Conservation (phyloP, 2,797 vertebrate species). For the Pteropus rufus region DNA sequence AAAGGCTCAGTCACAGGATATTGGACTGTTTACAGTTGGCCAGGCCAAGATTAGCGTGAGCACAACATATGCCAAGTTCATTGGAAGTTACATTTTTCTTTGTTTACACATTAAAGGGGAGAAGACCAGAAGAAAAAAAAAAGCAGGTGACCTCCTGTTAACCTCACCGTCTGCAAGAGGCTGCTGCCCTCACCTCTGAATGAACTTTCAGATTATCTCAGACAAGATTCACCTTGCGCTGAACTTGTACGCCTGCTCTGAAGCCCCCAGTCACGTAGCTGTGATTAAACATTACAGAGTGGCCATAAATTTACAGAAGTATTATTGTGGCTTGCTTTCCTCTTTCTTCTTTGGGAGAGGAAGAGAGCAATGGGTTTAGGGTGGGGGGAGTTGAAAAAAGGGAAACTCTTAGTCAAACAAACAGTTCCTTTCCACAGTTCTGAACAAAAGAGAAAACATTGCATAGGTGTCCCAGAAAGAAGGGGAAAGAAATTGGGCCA, state of each 20-base stretch:
- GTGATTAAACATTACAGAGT: constrained; percentile 79
- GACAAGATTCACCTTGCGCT: constrained; percentile 88
- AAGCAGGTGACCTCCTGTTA: constrained; percentile 80
- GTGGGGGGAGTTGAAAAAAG: constrained; percentile 58
- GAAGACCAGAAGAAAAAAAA: constrained; percentile 70
- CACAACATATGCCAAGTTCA: constrained; percentile 76
- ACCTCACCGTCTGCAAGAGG: constrained; percentile 86
- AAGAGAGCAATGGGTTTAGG: constrained; percentile 71
- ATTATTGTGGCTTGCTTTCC: constrained; percentile 73
- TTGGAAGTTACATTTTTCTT: constrained; percentile 74
- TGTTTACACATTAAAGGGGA: constrained; percentile 74
- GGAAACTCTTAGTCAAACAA: constrained; percentile 72
- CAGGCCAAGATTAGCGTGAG: constrained; percentile 56
- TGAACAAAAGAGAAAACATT: constrained; percentile 65
- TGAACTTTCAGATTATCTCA: constrained; percentile 92
- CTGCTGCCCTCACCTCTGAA: constrained; percentile 91
- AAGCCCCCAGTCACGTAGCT: constrained; percentile 82
- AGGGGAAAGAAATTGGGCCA: constrained; percentile 36
- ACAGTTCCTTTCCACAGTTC: constrained; percentile 77
- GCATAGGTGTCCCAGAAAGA: constrained; percentile 60
- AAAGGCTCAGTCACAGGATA: constrained; percentile 52
- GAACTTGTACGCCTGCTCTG: constrained; percentile 84
- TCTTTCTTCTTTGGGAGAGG: constrained; percentile 76
- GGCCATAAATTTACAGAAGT: constrained; percentile 78
- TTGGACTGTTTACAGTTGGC: constrained; percentile 45